Evolutionary conservation across 2,113 vertebrate species (phyloP).

Genomic region (Oenanthe oenanthe): DNA sequence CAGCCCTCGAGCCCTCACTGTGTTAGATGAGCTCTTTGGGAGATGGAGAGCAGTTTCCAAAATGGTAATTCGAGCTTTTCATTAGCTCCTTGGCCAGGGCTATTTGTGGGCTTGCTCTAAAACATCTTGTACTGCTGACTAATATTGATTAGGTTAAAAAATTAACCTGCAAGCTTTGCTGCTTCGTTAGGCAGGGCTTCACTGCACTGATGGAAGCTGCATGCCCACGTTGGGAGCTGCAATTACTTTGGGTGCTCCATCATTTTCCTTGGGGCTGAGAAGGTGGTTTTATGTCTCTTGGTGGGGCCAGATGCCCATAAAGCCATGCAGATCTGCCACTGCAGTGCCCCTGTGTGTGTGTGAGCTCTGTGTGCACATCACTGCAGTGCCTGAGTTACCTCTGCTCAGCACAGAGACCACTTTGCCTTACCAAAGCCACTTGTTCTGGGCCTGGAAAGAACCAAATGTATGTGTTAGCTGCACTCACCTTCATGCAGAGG

Average conservation of each 20-base stretch:
- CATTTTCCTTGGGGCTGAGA: neutral
- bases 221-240: fast-evolving
- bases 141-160: slow-evolving; percentile 51
- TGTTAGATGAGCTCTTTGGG: slow-evolving; percentile 9
- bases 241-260: neutral
- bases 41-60: slow-evolving; percentile 23
- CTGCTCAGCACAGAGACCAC: neutral
- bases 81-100: slow-evolving; percentile 19
- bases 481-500: neutral
- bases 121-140: slow-evolving; percentile 22
- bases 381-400: neutral
- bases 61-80: slow-evolving; percentile 31
- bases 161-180: slow-evolving; percentile 12
- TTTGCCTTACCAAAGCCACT: neutral
- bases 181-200: neutral
- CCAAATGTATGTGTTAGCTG: neutral
- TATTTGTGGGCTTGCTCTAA: slow-evolving; percentile 39
- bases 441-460: neutral
- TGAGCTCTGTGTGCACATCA: neutral
- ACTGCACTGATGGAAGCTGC: neutral
- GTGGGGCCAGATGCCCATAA: neutral
- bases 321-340: neutral
- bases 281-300: neutral
- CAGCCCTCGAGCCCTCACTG: neutral
- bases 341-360: neutral